A percentile compares a stretch with the other conserved stretches of the same genome.
Conservation (phyloP, 2,888 invertebrate genomes). For the Ceramica pisi region DNA sequence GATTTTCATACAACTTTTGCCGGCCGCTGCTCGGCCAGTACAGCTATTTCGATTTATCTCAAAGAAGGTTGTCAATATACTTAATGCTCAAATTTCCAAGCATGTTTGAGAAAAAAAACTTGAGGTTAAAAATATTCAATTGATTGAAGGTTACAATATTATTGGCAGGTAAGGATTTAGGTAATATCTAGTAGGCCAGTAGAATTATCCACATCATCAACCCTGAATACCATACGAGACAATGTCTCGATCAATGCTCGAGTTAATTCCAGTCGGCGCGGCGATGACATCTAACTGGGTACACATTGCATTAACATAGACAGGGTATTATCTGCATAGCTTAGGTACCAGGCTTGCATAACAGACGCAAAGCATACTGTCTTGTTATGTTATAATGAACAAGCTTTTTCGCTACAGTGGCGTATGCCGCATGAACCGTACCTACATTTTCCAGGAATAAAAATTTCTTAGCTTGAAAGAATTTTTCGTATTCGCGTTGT, state of each 20-base stretch:
- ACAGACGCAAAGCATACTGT: background rate
- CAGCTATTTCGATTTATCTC: too few relatives aligned
- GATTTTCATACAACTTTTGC: too few relatives aligned
- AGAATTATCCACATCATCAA: conserved; percentile 17
- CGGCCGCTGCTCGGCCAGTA: too few relatives aligned
- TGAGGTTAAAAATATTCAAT: too few relatives aligned
- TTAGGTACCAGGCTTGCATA: background rate
- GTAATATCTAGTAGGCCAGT: background rate
- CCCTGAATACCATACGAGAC: conserved; percentile 30
- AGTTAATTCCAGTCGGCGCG: conserved; percentile 56
- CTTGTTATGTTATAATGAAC: background rate
- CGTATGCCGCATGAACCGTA: background rate
- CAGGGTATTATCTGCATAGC: conserved; percentile 4
- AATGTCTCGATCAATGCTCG: conserved; percentile 52
- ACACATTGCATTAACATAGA: conserved; percentile 21
- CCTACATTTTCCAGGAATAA: background rate
- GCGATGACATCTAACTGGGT: conserved; percentile 13
- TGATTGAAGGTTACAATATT: background rate
- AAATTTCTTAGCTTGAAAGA: background rate
- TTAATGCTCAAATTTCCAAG: too few relatives aligned
- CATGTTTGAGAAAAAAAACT: too few relatives aligned
- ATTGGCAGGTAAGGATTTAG: background rate
- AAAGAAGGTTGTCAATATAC: too few relatives aligned
- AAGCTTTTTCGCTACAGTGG: background rate
- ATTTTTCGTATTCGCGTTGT: too few relatives aligned